phyloP scores from a whole-genome alignment of 2,888 invertebrate species.

The Leucania comma region DNA sequence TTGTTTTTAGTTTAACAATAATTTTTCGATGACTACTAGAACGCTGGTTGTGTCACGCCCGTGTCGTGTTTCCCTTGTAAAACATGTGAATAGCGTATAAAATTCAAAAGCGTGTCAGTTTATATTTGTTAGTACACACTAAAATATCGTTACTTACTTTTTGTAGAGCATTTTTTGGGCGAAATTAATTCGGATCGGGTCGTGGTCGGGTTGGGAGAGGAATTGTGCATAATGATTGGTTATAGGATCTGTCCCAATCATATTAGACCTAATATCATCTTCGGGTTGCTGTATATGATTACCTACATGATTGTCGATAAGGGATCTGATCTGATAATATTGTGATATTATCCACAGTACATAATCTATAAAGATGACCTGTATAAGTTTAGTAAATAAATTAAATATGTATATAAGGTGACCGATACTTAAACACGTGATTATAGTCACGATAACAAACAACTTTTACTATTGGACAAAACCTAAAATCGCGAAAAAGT shows the following conservation, averaged over 20 bases:
- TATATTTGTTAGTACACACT: conserved; percentile 27
- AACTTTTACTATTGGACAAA: too few species aligned
- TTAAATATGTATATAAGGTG: too few species aligned
- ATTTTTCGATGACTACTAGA: conserved; percentile 57
- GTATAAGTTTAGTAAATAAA: too few species aligned
- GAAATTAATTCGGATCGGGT: conserved; percentile 19
- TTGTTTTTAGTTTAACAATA: conserved; percentile 41
- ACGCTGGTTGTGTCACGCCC: conserved; percentile 46
- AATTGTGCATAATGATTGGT: conserved; percentile 28
- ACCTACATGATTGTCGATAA: neutral
- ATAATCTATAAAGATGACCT: too few species aligned
- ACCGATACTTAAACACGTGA: too few species aligned
- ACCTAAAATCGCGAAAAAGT: too few species aligned
- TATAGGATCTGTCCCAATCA: conserved; percentile 29
- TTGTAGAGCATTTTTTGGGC: neutral
- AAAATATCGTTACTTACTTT: conserved; percentile 1
- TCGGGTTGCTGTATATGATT: conserved; percentile 4
- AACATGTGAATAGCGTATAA: conserved; percentile 44
- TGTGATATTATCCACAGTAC: neutral
- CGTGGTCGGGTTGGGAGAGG: neutral
- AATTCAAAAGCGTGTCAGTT: conserved; percentile 40
- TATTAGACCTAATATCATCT: conserved; percentile 34
- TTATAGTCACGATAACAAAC: too few species aligned
- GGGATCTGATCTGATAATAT: neutral
- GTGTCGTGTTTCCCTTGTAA: conserved; percentile 42